Conservation (phyloP, 2,888 invertebrate genomes). For the Cephus spinipes region DNA sequence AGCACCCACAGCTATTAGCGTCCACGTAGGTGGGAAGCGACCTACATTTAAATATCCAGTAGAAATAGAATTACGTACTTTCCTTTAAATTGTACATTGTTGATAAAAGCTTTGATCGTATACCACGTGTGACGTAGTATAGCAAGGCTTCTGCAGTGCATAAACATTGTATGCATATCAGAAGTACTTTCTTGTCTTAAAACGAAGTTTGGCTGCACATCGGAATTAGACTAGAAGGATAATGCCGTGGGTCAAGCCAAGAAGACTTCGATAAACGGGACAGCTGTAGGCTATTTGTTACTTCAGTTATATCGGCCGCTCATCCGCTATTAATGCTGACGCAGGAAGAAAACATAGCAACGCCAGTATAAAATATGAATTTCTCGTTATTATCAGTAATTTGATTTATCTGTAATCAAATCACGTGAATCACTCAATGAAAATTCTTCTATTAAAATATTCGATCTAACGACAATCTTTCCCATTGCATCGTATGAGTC, state of each 20-base stretch:
- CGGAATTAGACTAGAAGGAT: slow-evolving; percentile 7
- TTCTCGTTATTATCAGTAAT: background rate
- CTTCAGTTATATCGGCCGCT: slow-evolving; percentile 47
- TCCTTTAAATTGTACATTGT: background rate
- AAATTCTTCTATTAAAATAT: background rate
- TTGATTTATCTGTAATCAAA: background rate
- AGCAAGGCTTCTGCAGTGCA: background rate
- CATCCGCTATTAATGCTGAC: slow-evolving; percentile 47
- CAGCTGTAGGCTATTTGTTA: slow-evolving; percentile 53
- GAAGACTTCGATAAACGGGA: slow-evolving; percentile 41
- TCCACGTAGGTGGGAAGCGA: background rate
- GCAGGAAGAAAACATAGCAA: slow-evolving; percentile 4
- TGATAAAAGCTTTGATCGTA: background rate
- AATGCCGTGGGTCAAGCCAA: slow-evolving; percentile 11
- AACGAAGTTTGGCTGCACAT: background rate
- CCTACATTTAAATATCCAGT: background rate
- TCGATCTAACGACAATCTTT: background rate
- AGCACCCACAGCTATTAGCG: background rate
- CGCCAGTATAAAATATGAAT: background rate
- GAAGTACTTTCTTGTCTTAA: background rate
- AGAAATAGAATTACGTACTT: background rate
- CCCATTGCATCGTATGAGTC: background rate
- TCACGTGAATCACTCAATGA: background rate
- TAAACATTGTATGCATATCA: background rate
- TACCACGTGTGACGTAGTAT: background rate